Evolutionary conservation across 1,140 invertebrate species (phyloP), one percentile per base, ranked within the genome.

Genomic region (Neodiprion pinetum): DNA sequence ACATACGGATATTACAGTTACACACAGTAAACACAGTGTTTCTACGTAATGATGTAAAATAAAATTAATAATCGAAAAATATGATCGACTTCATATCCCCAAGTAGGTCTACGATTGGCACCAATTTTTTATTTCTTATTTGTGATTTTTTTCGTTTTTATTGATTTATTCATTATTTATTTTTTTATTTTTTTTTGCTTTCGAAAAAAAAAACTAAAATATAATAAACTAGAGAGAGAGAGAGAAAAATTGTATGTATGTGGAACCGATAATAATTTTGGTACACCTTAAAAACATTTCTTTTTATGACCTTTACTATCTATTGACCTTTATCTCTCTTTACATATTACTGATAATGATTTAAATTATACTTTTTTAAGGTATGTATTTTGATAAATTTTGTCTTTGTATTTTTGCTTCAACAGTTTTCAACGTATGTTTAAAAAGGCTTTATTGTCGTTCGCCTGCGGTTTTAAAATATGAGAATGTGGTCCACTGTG

Each of bases 1-100:
- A 79, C 61, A 78, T 69, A 75, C 73, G 23, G 73, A 66, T 40
- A 40, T 74, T 80, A 81, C 66, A 76, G 53, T 76, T 74, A 81
- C 61, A 81, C 61, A 40, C 28, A 72, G 69, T 71, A 74, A 76
- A 76, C 70, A 76, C 67, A 72, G 76, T 73, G 71, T 48, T 40
- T 74, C 72, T 78, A 72, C 67, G 75, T 48, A 72, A 17, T 40
- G 28, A 40, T 48, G 21, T 72, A 72, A 7, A 65, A 72, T 72
- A 72, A 40, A 11, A 71, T 68, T 40, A 40, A 40, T 40, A 40
- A 40, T 40, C 2, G 5, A 40, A 40, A 40, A 40, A 61, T 61
- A 61, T 61, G n/a, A 61, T 61, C n/a, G n/a, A 61, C 28, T 1
- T 40, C 61, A 14, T 65, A 14, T 14, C 12, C 61, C 67, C 40